Evolutionary conservation across 1,140 invertebrate genomes (phyloP), one percentile per base, ranked within the genome.

Genomic region (Drosophila murphyi): DNA sequence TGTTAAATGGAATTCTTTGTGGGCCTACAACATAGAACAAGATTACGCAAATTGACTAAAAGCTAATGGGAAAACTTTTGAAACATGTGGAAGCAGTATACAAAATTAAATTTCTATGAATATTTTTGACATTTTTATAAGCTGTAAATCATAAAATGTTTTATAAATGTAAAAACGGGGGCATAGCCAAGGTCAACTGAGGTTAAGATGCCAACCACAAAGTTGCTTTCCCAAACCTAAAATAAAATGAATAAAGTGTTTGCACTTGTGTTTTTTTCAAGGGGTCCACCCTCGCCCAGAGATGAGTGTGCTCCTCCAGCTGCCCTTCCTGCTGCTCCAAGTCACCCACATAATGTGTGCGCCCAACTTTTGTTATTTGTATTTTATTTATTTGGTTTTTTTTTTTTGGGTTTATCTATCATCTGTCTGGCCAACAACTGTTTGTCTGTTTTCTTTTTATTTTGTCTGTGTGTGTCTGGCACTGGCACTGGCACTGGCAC

Each of bases 371-470:
- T 51, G 1, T 7, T 55, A 35, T 68, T 61, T 60, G 5, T 34
- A 37, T 60, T 47, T 54, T 70, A 34, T 47, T 54, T 70, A 34
- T 43, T 67, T 52, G 47, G 35, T 60, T 54, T 59, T 62, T 60
- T 61, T 68, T 68, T 60, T 78, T 62, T 64, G 72, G 69, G 72
- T 67, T 85, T 85, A 85, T 85, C 81, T 83, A 69, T 80, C 81
- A 83, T 83, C 81, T 83, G 81, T 85, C 81, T 85, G 81, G 77
- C 60, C 72, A 85, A 80, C 72, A 69, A 54, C 77, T 32, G 74
- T 69, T 43, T 37, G 61, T 52, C 62, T 41, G 52, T 55, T 68
- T 73, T 60, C 54, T 35, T 72, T 65, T 65, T 72, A 67, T 73
- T 47, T 70, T 52, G 39, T 65, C 8, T 51, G 56, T 55, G 50